Evolutionary conservation across 1,140 invertebrate genomes (phyloP).

Genomic region (Rhysida immarginata): DNA sequence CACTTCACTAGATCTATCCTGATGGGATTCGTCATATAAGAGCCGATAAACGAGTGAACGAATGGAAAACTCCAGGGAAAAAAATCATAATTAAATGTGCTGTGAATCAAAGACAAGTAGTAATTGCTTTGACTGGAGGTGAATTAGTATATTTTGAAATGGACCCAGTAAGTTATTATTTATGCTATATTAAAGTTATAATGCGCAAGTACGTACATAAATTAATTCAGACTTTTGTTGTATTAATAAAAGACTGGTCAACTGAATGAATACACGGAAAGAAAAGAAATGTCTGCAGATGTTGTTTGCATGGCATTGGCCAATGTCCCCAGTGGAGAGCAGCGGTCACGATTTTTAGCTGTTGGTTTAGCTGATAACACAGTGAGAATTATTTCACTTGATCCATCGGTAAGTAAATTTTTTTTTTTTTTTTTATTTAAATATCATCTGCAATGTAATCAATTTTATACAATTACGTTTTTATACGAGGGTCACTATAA

Average conservation of each 20-base stretch:
- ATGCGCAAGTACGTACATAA: too few relatives aligned
- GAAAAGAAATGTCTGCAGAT: constrained; percentile 90
- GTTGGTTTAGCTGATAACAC: constrained; percentile 94
- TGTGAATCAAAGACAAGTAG: constrained; percentile 95
- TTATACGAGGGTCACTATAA: too few relatives aligned
- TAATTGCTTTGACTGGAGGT: constrained; percentile 91
- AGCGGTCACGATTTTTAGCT: constrained; percentile 88
- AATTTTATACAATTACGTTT: too few relatives aligned
- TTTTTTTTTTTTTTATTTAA: not conserved
- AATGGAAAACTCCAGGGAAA: constrained; percentile 97
- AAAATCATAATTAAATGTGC: constrained; percentile 95
- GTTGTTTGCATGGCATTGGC: constrained; percentile 97
- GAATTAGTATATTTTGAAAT: constrained; percentile 99
- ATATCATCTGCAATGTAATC: too few relatives aligned
- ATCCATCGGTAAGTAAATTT: constrained; percentile 55
- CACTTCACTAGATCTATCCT: constrained; percentile 72
- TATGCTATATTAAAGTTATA: not conserved
- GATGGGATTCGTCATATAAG: constrained; percentile 97
- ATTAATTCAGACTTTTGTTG: too few relatives aligned
- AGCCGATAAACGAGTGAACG: constrained; percentile 92
- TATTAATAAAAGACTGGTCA: constrained; percentile 66
- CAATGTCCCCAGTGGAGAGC: constrained; percentile 85
- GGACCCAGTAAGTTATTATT: constrained; percentile 90
- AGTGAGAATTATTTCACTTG: constrained; percentile 91
- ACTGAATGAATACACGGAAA: constrained; percentile 93